Evolutionary conservation across 2,113 vertebrate genomes (phyloP).

Genomic region (Dromiciops gliroides): DNA sequence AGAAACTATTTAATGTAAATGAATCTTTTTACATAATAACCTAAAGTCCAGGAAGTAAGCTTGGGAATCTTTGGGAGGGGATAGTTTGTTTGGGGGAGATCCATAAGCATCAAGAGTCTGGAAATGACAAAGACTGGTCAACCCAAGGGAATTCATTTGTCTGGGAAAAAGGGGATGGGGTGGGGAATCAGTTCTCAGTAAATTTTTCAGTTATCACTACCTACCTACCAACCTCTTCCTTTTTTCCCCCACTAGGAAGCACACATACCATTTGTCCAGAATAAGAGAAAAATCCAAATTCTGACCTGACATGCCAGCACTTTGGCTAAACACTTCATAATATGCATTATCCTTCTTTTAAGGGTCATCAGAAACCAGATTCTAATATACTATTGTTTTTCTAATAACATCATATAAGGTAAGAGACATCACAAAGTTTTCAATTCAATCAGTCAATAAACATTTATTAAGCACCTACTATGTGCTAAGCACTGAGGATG

Average conservation of each 20-base stretch:
- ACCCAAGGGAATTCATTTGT: too few relatives aligned
- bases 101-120: too few relatives aligned
- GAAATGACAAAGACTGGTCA: too few relatives aligned
- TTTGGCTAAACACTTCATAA: neutral
- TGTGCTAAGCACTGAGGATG: neutral
- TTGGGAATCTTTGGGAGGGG: too few relatives aligned
- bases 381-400: constrained; percentile 1
- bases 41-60: too few relatives aligned
- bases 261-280: neutral
- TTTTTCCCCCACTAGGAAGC: neutral
- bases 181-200: too few relatives aligned
- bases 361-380: neutral
- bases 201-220: too few relatives aligned
- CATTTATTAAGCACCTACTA: neutral
- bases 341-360: constrained; percentile 15
- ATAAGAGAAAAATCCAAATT: neutral
- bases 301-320: neutral
- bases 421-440: constrained; percentile 12
- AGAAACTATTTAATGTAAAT: too few relatives aligned
- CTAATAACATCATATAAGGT: neutral
- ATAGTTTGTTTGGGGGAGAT: too few relatives aligned
- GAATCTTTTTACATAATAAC: too few relatives aligned
- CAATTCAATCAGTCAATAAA: neutral
- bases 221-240: neutral
- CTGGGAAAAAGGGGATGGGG: too few relatives aligned